These are phyloP conservation scores for Hypanus sabinus DNA, from an alignment of 2,113 vertebrate genomes.

Conservation along the genomic window DNA sequence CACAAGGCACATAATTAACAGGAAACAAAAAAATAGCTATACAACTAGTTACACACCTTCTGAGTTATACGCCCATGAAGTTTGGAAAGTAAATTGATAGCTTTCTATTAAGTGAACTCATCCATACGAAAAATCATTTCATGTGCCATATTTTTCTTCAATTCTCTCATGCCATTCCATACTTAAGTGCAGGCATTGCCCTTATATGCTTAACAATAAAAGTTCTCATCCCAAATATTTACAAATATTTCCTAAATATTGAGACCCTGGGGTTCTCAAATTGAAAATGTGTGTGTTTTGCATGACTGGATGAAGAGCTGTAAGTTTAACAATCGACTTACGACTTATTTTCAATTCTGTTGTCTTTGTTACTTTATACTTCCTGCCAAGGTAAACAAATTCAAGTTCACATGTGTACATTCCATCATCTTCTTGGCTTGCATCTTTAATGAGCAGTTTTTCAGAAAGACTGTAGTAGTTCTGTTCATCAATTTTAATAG, in stretches of 20 bases:
- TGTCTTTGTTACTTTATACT: constrained; percentile 6
- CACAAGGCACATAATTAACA: neutral
- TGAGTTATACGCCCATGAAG: neutral
- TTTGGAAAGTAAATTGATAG: neutral
- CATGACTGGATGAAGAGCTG: neutral
- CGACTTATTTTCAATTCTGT: neutral
- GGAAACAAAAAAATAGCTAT: neutral
- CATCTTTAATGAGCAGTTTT: neutral
- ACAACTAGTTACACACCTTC: neutral
- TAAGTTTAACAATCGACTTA: neutral
- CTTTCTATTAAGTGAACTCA: neutral
- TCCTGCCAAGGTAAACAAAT: neutral
- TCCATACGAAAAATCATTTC: neutral
- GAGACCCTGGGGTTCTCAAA: neutral
- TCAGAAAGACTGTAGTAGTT: neutral
- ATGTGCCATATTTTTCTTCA: neutral
- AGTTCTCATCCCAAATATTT: neutral
- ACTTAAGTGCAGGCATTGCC: neutral
- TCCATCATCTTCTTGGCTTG: neutral
- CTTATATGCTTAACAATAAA: neutral
- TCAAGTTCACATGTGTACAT: neutral
- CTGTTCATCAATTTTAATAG: neutral
- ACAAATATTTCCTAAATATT: too few species aligned
- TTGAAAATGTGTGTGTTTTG: neutral
- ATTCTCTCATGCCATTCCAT: neutral